A percentile compares a stretch with the other conserved stretches of the same genome.
Conservation (phyloP, 2,797 vertebrate species). For the Lindbergichthys nudifrons region DNA sequence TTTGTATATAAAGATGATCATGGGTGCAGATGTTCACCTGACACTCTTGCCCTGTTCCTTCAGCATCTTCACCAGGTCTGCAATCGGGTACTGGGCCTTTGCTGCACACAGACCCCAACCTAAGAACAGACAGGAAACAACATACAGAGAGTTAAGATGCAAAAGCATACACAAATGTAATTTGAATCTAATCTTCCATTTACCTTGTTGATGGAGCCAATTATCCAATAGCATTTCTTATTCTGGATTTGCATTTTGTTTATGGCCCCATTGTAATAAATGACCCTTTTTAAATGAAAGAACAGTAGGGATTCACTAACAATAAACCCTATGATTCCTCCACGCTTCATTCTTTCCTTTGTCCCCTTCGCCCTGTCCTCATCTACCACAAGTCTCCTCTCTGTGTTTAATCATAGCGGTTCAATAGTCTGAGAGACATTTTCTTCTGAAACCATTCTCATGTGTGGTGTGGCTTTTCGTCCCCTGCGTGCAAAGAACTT, state of each 20-base stretch:
- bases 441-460: conserved; percentile 50
- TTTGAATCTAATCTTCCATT: not conserved
- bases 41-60: conserved; percentile 85
- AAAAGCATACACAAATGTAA: not conserved
- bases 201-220: not conserved
- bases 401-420: conserved; percentile 53
- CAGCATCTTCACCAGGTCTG: conserved; percentile 90
- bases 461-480: conserved; percentile 49
- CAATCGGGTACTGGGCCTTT: conserved; percentile 89
- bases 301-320: conserved; percentile 30
- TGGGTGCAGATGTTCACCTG: conserved; percentile 69
- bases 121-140: conserved; percentile 46
- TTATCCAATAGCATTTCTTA: conserved; percentile 1
- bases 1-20: not conserved
- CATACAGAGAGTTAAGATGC: conserved; percentile 23
- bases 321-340: conserved; percentile 39
- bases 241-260: conserved; percentile 6
- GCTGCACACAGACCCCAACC: conserved; percentile 89
- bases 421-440: conserved; percentile 48
- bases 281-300: conserved; percentile 19
- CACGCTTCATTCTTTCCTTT: conserved; percentile 26
- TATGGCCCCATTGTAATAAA: not conserved
- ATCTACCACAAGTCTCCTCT: conserved; percentile 57
- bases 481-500: conserved; percentile 76
- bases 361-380: conserved; percentile 19